Conservation (phyloP, 2,113 vertebrate genomes). For the Cyphomyrus discorhynchus region DNA sequence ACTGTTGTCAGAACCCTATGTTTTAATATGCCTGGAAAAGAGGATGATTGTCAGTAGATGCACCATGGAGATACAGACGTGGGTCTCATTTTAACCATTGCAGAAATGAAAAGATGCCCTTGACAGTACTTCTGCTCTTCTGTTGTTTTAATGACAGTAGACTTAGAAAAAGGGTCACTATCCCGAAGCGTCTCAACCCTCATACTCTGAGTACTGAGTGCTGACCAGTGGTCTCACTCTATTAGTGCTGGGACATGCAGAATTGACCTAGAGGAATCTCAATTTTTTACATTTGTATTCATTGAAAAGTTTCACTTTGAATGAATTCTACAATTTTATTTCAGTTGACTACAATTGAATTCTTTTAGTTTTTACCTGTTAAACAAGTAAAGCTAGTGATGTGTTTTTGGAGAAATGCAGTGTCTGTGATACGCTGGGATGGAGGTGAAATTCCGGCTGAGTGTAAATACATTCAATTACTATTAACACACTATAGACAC, state of each 20-base stretch:
- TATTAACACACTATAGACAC: background rate
- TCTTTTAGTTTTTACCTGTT: background rate
- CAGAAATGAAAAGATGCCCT: background rate
- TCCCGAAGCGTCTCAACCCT: background rate
- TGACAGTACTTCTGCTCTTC: background rate
- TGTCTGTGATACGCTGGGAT: background rate
- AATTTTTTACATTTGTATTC: background rate
- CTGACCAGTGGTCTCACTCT: background rate
- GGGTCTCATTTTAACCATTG: background rate
- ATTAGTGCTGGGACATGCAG: no score
- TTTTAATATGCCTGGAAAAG: background rate
- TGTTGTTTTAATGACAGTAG: background rate
- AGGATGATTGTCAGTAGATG: background rate
- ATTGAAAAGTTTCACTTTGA: background rate
- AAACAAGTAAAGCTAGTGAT: background rate
- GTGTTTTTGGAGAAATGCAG: background rate
- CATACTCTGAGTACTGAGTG: background rate
- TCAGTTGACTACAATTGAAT: background rate
- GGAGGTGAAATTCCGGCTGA: background rate
- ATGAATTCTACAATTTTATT: background rate
- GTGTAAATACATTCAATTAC: background rate
- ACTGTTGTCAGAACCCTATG: background rate
- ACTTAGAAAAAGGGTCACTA: background rate
- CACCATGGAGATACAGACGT: background rate
- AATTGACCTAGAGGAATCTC: no score